These are phyloP conservation scores for Oncopeltus fasciatus DNA, from an alignment of 1,140 invertebrate genomes.

Conservation along the genomic window DNA sequence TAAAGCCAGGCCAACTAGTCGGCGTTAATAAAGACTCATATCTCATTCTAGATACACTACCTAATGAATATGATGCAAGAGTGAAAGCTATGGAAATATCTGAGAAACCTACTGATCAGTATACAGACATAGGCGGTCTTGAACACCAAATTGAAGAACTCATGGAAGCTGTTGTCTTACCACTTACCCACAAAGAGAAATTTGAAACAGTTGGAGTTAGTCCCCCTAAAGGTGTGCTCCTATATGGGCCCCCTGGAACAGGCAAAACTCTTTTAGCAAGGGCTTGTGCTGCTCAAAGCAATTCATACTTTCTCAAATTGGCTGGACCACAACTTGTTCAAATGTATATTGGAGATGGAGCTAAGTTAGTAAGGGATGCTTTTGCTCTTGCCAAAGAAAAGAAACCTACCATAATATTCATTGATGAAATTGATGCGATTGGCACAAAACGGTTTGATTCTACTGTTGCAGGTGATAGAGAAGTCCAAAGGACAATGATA, in stretches of 20 bases:
- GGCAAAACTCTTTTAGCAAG: slow-evolving; percentile 83
- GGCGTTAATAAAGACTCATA: slow-evolving; percentile 99
- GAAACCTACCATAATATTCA: slow-evolving; percentile 21
- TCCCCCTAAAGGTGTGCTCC: slow-evolving; percentile 81
- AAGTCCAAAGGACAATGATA: slow-evolving; percentile 25
- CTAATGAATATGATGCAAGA: slow-evolving; percentile 86
- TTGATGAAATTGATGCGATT: slow-evolving; percentile 25
- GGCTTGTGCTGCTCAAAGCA: slow-evolving; percentile 96
- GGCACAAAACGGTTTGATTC: slow-evolving; percentile 20
- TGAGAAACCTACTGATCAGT: slow-evolving; percentile 95
- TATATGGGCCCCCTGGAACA: slow-evolving; percentile 83
- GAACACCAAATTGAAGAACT: slow-evolving; percentile 93
- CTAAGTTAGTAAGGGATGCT: slow-evolving; percentile 50
- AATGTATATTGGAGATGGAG: slow-evolving; percentile 97
- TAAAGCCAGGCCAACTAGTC: slow-evolving; percentile 95
- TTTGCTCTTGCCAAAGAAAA: slow-evolving; percentile 22
- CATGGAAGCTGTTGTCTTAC: slow-evolving; percentile 93
- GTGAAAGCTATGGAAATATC: slow-evolving; percentile 99
- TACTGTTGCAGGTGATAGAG: slow-evolving; percentile 16
- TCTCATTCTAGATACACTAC: slow-evolving; percentile 88
- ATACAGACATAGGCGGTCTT: slow-evolving; percentile 95
- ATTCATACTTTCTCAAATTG: slow-evolving; percentile 89
- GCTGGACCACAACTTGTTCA: slow-evolving; percentile 96
- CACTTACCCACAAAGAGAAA: slow-evolving; percentile 98
- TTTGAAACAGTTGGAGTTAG: slow-evolving; percentile 96